Evolutionary conservation across 1,140 invertebrate species (phyloP).

Genomic region (Dryas iulia): DNA sequence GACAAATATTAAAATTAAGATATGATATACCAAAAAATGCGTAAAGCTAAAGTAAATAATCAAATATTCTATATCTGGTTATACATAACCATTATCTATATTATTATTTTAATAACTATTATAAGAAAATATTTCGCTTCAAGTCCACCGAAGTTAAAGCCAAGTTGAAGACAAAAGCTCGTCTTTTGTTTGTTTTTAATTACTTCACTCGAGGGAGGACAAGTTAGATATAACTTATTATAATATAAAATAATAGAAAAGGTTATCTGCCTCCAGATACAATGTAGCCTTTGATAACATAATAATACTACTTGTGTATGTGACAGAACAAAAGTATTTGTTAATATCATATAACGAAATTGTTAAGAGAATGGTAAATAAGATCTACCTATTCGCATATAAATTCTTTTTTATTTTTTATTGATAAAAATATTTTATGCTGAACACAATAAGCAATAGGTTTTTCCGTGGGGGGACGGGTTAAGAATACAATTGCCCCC

Average conservation of each 20-base stretch:
- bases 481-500: too few species aligned
- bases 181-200: constrained; percentile 30
- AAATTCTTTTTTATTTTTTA: too few species aligned
- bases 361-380: background rate
- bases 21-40: too few species aligned
- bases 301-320: background rate
- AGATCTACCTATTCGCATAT: too few species aligned
- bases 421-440: too few species aligned
- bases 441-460: too few species aligned
- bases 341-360: background rate
- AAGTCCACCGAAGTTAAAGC: background rate
- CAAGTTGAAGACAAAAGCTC: background rate
- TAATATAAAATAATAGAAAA: constrained; percentile 6
- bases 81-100: too few species aligned
- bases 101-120: background rate
- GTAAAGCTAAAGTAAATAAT: too few species aligned
- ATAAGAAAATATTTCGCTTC: background rate
- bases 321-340: background rate
- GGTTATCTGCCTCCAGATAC: background rate
- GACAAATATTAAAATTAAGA: too few species aligned
- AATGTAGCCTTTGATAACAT: background rate
- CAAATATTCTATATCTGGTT: too few species aligned
- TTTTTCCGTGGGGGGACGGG: too few species aligned
- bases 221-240: background rate
- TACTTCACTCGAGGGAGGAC: constrained; percentile 10